These are phyloP conservation scores for Steatornis caripensis DNA, from an alignment of 2,113 vertebrate species.

Conservation along the genomic window DNA sequence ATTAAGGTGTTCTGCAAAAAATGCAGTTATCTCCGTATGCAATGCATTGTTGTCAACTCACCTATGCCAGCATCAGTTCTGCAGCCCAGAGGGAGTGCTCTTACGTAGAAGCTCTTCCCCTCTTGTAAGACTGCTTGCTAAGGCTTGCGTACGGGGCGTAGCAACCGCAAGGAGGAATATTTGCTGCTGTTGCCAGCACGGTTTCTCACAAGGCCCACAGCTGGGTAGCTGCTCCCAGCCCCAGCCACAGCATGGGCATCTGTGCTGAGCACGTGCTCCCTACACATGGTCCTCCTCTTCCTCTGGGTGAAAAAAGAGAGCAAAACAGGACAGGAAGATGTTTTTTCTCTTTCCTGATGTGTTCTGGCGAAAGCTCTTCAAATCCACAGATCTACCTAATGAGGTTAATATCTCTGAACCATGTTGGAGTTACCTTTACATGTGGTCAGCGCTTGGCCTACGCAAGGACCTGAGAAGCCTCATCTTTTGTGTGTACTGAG, in stretches of 20 bases:
- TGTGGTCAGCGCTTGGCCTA: neutral
- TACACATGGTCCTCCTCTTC: neutral
- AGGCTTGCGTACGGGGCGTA: rapidly evolving
- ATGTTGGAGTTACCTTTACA: neutral
- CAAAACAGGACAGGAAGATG: neutral
- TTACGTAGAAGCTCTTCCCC: neutral
- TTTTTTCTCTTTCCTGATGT: neutral
- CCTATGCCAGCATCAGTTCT: neutral
- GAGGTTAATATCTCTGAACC: neutral
- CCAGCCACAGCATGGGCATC: neutral
- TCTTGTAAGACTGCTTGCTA: neutral
- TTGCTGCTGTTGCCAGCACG: neutral
- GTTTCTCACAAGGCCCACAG: neutral
- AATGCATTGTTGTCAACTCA: neutral
- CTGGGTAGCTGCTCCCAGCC: neutral
- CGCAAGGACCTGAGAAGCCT: neutral
- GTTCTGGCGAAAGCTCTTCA: neutral
- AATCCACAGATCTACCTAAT: neutral
- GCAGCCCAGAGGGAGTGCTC: neutral
- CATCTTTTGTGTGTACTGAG: neutral
- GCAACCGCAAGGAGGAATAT: neutral
- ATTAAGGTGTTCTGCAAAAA: neutral
- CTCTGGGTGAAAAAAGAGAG: neutral
- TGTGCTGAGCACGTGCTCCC: neutral
- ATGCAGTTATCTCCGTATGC: neutral